These are phyloP conservation scores for Myathropa florea DNA, from an alignment of 2,888 invertebrate genomes.

Conservation along the genomic window DNA sequence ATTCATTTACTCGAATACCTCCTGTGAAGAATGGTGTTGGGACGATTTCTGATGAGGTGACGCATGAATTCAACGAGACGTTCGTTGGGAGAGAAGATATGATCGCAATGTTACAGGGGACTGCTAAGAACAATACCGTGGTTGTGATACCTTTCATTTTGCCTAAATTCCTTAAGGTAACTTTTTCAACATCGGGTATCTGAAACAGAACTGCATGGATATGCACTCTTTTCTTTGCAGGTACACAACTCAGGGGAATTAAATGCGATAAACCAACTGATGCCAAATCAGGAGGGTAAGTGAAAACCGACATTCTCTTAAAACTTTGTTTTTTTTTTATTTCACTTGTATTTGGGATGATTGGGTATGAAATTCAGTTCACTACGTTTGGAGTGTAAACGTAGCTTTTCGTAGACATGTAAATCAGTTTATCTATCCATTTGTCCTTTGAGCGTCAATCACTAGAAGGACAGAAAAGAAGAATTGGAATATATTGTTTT, in stretches of 20 bases:
- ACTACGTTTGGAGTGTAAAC: no score
- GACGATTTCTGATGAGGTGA: slow-evolving; percentile 84
- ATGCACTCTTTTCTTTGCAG: slow-evolving; percentile 45
- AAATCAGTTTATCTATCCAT: no score
- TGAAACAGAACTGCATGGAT: background rate
- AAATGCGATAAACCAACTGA: slow-evolving; percentile 73
- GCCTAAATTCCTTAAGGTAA: slow-evolving; percentile 80
- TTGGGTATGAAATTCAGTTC: no score
- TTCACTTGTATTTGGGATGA: no score
- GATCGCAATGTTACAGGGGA: slow-evolving; percentile 83
- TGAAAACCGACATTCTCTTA: background rate
- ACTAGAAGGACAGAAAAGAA: no score
- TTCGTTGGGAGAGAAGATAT: slow-evolving; percentile 85
- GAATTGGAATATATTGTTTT: no score
- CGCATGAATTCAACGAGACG: slow-evolving; percentile 83
- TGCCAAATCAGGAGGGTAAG: slow-evolving; percentile 70
- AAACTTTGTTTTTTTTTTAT: no score
- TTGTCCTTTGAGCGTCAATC: no score
- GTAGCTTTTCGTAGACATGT: no score
- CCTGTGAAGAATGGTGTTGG: slow-evolving; percentile 88
- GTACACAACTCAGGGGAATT: slow-evolving; percentile 78
- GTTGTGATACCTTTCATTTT: slow-evolving; percentile 77
- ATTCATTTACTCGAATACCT: slow-evolving; percentile 88
- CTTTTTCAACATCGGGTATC: background rate
- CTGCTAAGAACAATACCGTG: slow-evolving; percentile 74